Base-by-base conservation (phyloP, 2,797 vertebrate species). In the Mus caroli region DNA sequence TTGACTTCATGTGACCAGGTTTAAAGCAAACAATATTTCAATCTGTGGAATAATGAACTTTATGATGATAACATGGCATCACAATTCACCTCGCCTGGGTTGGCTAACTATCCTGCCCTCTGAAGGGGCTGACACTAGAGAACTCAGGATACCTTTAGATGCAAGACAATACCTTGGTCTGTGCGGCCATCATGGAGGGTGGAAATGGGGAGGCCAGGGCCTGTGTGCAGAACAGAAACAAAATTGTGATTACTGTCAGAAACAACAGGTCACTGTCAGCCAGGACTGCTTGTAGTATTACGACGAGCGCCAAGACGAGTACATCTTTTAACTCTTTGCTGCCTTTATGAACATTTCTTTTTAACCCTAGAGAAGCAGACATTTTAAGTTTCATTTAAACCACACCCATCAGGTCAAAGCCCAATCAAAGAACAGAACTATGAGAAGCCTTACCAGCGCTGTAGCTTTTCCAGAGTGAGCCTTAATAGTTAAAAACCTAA, bases 181-280 rank as follows among this genome's bases (percentile, higher is more conserved):
- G 97, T 95, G 13, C 0, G 75, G 91, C 98, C 98, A 9, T 99
- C 98, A 40, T 99, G 98, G 94, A 99, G 98, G 79, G 98, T 98
- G 56, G 98, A 98, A 97, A 99, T 99, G n/a, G 99, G 99, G 95
- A 99, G 97, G 1, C 98, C 99, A 0, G 99, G 99, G 91, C 99
- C 99, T 99, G 97, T 82, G 11, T 13, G 17, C 87, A 91, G 31
- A 91, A 97, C 78, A 46, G 64, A 94, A 97, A 98, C 15, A 84
- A 80, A 89, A 94, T 89, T 2, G 24, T 6, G 73, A 17, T 87
- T 90, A 90, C 1, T 83, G 58, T 97, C 73, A 84, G 95, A 97
- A 58, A 22, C 54, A 91, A 78, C 94, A 96, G 85, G 93, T 62
- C 24, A 52, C 82, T 90, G 92, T 75, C 15, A 67, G 69, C 1